Evolutionary conservation across 2,797 vertebrate genomes (phyloP), one percentile per base, ranked within the genome.

Genomic region (Gambelia wislizenii): DNA sequence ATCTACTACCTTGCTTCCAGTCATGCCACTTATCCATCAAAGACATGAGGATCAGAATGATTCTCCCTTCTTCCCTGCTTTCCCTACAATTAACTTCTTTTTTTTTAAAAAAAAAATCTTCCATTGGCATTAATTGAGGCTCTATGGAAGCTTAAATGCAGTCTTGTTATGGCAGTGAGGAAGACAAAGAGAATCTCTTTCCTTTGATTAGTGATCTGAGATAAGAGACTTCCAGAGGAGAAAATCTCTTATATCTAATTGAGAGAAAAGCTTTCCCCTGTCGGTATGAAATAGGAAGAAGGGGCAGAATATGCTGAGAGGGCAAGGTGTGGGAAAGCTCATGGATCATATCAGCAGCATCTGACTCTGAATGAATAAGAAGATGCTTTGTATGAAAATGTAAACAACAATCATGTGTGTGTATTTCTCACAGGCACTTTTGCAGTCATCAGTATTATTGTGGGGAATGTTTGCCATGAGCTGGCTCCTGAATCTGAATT

Each of bases 371-470:
- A 77, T 25, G 69, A 87, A 94, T 92, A 87, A 39, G 89, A 87
- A 79, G 76, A 33, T 0, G 18, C 25, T 93, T n/a, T 77, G 86
- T 61, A 85, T 64, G 20, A 76, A 85, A 75, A 87, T 87, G 20
- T 75, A 84, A 84, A 7, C 25, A 52, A 85, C 92, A 87, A 91
- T 91, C 70, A 81, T 56, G 20, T 84, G 1, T 10, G 82, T 70
- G n/a, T 89, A 82, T 84, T 91, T 91, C 47, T 39, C 75, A 75
- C 92, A 99, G 98, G 98, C 79, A 98, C 98, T 18, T 99, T 99
- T 95, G 98, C 98, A 90, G 98, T 99, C 93, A 94, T 99, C 96
- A 99, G 98, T 97, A 98, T 99, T 87, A 98, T 99, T 92, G 98
- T 98, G 93, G 98, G 98, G 92, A 98, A 97, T 42, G 95, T 98